phyloP scores from a whole-genome alignment of 2,797 vertebrate genomes.

The Tokudaia muenninki region DNA sequence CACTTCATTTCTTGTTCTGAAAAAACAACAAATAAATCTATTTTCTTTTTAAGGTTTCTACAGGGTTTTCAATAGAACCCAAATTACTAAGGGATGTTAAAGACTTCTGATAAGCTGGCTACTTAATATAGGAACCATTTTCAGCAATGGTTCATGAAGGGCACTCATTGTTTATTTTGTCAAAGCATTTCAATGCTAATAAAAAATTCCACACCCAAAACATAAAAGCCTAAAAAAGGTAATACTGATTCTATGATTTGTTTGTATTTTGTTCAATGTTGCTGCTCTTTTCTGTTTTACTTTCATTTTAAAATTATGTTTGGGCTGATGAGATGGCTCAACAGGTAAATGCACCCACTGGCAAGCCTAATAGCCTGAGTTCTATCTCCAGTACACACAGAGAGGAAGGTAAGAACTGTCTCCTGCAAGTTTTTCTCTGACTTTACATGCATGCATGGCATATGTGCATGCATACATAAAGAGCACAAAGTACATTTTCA shows the following conservation, averaged over 20 bases:
- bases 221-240: not conserved
- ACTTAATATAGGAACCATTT: not conserved
- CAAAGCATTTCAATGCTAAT: constrained; percentile 45
- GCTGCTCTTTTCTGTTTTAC: not conserved
- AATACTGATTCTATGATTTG: not conserved
- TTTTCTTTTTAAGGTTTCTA: constrained; percentile 17
- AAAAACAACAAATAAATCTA: not conserved
- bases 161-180: not conserved
- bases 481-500: not conserved
- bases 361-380: not conserved
- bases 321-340: not conserved
- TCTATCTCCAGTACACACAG: not conserved
- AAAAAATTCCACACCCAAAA: not conserved
- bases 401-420: not conserved
- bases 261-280: not conserved
- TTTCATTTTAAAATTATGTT: not conserved
- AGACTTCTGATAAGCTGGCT: not conserved
- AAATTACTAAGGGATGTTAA: not conserved
- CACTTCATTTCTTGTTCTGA: constrained; percentile 14
- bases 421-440: not conserved
- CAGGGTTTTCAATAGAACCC: not conserved
- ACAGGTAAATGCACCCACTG: not conserved
- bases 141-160: constrained; percentile 1
- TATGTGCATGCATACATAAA: not conserved
- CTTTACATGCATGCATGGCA: not conserved